These are phyloP conservation scores for Trimorus sp. DNA, from an alignment of 2,888 invertebrate genomes.

Conservation along the genomic window DNA sequence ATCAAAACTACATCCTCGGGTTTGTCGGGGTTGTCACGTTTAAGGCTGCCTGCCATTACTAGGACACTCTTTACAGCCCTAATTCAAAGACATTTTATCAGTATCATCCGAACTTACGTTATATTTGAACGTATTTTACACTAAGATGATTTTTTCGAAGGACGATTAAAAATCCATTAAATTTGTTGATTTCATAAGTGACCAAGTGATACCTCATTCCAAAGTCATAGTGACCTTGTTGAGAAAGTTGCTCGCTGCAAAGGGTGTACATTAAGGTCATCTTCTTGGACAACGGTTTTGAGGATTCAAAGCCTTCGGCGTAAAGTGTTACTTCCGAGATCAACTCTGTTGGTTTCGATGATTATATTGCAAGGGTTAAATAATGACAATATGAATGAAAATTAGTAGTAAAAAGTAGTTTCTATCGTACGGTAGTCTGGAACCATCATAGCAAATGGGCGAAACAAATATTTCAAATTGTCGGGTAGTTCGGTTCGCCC, in stretches of 20 bases:
- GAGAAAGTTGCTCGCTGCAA: slow-evolving; percentile 94
- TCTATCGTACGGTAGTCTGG: slow-evolving; percentile 48
- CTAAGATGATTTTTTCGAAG: too few species aligned
- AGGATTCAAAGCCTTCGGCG: slow-evolving; percentile 95
- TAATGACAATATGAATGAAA: too few species aligned
- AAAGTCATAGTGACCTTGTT: slow-evolving; percentile 96
- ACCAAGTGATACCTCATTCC: slow-evolving; percentile 85
- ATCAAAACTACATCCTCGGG: slow-evolving; percentile 92
- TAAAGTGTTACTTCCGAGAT: slow-evolving; percentile 97
- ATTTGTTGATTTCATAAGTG: too few species aligned
- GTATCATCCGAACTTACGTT: too few species aligned
- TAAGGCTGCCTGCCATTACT: slow-evolving; percentile 95
- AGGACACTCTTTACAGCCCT: slow-evolving; percentile 95
- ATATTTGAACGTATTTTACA: too few species aligned
- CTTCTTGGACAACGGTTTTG: slow-evolving; percentile 92
- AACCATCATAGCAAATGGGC: slow-evolving; percentile 57
- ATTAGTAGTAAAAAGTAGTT: not conserved
- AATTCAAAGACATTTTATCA: not conserved
- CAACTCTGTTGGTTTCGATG: slow-evolving; percentile 82
- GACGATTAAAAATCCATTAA: too few species aligned
- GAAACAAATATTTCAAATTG: slow-evolving; percentile 92
- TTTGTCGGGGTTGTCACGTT: slow-evolving; percentile 92
- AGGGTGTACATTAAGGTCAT: slow-evolving; percentile 97
- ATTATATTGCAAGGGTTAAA: not conserved
- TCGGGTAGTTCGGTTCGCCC: slow-evolving; percentile 94